phyloP scores from a whole-genome alignment of 2,797 vertebrate genomes.

The Oryzias dopingdopingensis region DNA sequence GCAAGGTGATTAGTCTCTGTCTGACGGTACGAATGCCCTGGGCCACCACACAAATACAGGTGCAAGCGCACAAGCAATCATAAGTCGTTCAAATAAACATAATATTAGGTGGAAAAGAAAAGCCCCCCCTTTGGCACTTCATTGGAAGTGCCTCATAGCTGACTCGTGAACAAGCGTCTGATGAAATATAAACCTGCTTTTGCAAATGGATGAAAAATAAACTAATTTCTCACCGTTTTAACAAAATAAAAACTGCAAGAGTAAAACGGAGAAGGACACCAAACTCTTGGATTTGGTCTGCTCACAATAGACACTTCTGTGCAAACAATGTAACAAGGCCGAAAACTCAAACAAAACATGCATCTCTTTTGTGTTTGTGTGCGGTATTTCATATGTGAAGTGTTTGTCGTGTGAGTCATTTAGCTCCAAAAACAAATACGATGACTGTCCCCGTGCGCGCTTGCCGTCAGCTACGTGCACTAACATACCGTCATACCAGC shows the following conservation, averaged over 20 bases:
- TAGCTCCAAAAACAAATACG: constrained; percentile 21
- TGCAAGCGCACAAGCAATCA: background rate
- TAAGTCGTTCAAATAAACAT: constrained; percentile 6
- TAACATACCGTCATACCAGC: constrained; percentile 25
- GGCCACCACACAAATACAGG: constrained; percentile 4
- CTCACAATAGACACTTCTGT: too few relatives aligned
- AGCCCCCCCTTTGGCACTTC: constrained; percentile 12
- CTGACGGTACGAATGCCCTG: constrained; percentile 32
- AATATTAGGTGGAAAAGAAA: constrained; percentile 16
- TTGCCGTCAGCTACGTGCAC: constrained; percentile 25
- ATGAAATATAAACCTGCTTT: constrained; percentile 15
- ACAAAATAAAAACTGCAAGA: too few relatives aligned
- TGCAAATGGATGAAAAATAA: constrained; percentile 5
- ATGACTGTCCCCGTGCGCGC: constrained; percentile 15
- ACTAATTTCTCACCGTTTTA: background rate
- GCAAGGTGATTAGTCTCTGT: constrained; percentile 68
- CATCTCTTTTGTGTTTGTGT: too few relatives aligned
- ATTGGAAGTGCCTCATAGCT: constrained; percentile 12
- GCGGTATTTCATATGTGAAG: background rate
- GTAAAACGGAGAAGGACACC: too few relatives aligned
- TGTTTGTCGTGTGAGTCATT: background rate
- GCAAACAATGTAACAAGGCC: too few relatives aligned
- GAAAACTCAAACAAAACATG: too few relatives aligned
- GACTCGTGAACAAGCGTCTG: constrained; percentile 3
- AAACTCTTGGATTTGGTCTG: too few relatives aligned